phyloP scores from a whole-genome alignment of 1,140 invertebrate genomes.

The Drosophila hydei region DNA sequence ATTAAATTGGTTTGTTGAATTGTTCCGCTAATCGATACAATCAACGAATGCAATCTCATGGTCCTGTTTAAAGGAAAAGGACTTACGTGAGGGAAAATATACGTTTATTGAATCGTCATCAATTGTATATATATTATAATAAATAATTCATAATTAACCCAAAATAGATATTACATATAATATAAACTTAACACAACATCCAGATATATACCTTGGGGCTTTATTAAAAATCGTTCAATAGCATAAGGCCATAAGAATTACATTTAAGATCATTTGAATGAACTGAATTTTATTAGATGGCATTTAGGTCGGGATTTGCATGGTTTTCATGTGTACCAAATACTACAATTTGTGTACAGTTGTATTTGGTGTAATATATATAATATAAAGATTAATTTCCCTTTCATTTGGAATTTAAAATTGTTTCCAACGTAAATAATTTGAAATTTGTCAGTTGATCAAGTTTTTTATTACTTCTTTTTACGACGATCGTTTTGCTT shows the following conservation, averaged over 20 bases:
- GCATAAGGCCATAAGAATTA: not conserved
- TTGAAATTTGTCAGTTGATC: not conserved
- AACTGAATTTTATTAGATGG: slow-evolving; percentile 28
- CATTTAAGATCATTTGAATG: not conserved
- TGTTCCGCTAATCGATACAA: slow-evolving; percentile 59
- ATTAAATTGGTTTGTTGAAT: slow-evolving; percentile 56
- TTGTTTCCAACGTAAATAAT: slow-evolving; percentile 18
- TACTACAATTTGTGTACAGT: slow-evolving; percentile 13
- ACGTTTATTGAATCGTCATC: slow-evolving; percentile 34
- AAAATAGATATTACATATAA: slow-evolving; percentile 13
- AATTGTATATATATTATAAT: slow-evolving; percentile 18
- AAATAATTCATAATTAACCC: slow-evolving; percentile 21
- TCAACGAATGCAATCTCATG: slow-evolving; percentile 49
- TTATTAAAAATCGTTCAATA: not conserved
- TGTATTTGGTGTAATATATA: slow-evolving; percentile 5
- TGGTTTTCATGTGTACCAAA: slow-evolving; percentile 28
- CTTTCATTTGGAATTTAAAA: slow-evolving; percentile 31
- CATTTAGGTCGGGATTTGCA: slow-evolving; percentile 24
- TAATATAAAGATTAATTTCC: slow-evolving; percentile 16
- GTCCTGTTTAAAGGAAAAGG: slow-evolving; percentile 3
- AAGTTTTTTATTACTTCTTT: slow-evolving; percentile 56
- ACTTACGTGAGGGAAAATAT: slow-evolving; percentile 11
- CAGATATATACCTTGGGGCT: not conserved
- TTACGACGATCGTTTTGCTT: slow-evolving; percentile 76
- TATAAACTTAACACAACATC: not conserved